A percentile compares a stretch with the other conserved stretches of the same genome.
Conservation (phyloP, 2,888 invertebrate genomes). For the Acutogordius australiensis region DNA sequence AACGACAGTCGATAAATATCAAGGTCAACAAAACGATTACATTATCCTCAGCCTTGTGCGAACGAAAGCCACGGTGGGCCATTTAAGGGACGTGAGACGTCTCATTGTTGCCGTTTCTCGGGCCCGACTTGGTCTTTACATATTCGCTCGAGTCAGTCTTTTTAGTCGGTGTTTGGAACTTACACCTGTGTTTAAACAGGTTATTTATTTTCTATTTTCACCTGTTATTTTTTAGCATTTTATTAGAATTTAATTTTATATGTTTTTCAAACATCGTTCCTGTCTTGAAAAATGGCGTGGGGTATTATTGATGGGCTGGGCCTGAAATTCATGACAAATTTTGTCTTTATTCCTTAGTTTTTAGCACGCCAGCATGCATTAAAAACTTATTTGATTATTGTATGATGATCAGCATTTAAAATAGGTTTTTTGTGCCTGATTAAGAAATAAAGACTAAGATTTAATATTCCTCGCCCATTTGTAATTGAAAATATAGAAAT, state of each 20-base stretch:
- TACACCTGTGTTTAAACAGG: conserved; percentile 68
- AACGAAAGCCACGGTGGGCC: conserved; percentile 34
- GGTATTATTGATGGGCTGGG: too few species aligned
- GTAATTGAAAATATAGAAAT: too few species aligned
- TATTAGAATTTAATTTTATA: too few species aligned
- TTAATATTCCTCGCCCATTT: too few species aligned
- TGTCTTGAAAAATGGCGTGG: too few species aligned
- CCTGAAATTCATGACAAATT: too few species aligned
- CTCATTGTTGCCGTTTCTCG: conserved; percentile 90
- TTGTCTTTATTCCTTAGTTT: too few species aligned
- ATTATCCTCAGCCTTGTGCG: conserved; percentile 77
- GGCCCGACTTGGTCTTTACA: conserved; percentile 72
- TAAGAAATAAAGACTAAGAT: too few species aligned
- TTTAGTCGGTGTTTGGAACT: conserved; percentile 90
- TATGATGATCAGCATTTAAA: too few species aligned
- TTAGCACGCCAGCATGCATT: not conserved
- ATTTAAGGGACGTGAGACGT: conserved; percentile 48
- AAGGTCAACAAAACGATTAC: conserved; percentile 96
- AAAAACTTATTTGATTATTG: not conserved
- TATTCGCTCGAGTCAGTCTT: conserved; percentile 63
- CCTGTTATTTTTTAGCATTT: too few species aligned
- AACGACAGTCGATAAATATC: conserved; percentile 84
- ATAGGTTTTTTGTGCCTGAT: too few species aligned
- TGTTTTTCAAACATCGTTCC: too few species aligned
- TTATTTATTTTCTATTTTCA: conserved; percentile 26